phyloP scores from a whole-genome alignment of 2,113 vertebrate genomes.

The Colinus virginianus region DNA sequence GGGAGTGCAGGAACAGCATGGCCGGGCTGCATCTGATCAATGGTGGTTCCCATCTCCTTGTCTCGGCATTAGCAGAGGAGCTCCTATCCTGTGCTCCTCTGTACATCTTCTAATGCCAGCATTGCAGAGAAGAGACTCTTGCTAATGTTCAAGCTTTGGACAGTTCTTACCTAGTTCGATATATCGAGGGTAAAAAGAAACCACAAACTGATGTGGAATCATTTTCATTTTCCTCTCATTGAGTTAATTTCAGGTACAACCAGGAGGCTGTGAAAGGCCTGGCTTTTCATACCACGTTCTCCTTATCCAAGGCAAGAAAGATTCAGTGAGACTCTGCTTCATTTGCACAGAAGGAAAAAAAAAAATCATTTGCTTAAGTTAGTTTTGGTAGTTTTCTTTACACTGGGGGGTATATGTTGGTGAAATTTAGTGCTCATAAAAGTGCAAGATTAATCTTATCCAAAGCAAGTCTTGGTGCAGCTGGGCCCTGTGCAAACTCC shows the following conservation, averaged over 20 bases:
- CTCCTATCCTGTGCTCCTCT: fast-evolving
- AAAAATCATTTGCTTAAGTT: slow-evolving; percentile 58
- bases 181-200: neutral
- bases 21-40: fast-evolving
- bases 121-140: neutral
- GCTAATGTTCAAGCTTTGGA: neutral
- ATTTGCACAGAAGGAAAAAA: slow-evolving; percentile 52
- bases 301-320: slow-evolving; percentile 45
- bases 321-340: slow-evolving; percentile 53
- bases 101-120: neutral
- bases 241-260: slow-evolving; percentile 45
- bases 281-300: neutral
- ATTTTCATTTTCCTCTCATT: neutral
- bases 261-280: slow-evolving; percentile 13
- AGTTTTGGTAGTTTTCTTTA: slow-evolving; percentile 46
- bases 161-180: neutral
- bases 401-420: slow-evolving; percentile 52
- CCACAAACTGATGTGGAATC: neutral
- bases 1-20: neutral
- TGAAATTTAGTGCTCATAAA: slow-evolving; percentile 47
- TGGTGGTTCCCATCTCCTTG: neutral
- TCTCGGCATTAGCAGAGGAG: neutral
- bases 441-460: neutral
- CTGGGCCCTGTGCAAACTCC: slow-evolving; percentile 26
- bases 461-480: neutral